Evolutionary conservation across 2,888 invertebrate species (phyloP), one percentile per base, ranked within the genome.

Genomic region (Pheosia gnoma): DNA sequence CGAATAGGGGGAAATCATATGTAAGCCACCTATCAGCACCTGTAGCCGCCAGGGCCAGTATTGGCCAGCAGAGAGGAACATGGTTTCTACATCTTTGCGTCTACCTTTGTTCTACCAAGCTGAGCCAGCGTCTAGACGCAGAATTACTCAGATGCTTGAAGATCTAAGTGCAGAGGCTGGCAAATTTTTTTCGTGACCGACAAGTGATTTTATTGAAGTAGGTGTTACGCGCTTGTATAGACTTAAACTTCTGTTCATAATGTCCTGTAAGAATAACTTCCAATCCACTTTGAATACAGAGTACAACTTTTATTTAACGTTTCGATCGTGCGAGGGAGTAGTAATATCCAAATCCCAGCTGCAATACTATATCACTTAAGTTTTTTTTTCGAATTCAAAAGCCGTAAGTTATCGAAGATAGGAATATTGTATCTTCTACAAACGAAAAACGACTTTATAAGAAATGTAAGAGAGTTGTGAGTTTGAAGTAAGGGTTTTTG

Each of bases 331-430:
- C 59, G 38, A 61, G n/a, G 25, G 25, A 25, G 25, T 25, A 65
- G 47, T 57, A 67, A 73, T 62, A 64, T 69, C 13, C 25, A 57
- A 69, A 69, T 69, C 65, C 70, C 65, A 52, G 59, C 69, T 66
- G 63, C 67, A 69, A 61, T 64, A 67, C 70, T 75, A 78, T 77
- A 79, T 81, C 78, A 79, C 82, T 81, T 81, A 78, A 76, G 71
- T 72, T 65, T 70, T 78, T 25, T 77, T 80, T 82, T 80, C 77
- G 78, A 81, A 80, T 82, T 83, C 81, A 80, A 76, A 74, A 72
- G 75, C 68, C 66, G 75, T 74, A 78, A 79, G 65, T 71, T 79
- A 72, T 67, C 70, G 70, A 71, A 73, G 70, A 61, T 67, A 65
- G 45, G 61, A 65, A 59, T 39, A 47, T 25, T 37, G 53, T 64